Conservation (phyloP, 2,888 invertebrate genomes). For the Stramonita haemastoma region DNA sequence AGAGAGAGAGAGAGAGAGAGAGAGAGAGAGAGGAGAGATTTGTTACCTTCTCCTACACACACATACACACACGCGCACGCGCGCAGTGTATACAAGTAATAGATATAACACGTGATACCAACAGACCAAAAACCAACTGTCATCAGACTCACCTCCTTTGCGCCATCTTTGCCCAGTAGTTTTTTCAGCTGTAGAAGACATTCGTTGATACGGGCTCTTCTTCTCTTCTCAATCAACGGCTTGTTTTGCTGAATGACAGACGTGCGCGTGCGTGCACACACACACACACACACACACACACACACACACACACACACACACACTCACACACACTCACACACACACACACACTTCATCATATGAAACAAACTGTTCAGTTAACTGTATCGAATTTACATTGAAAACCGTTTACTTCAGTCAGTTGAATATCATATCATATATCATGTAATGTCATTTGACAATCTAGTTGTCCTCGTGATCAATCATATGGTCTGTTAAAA, state of each 20-base stretch:
- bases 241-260: slow-evolving; percentile 64
- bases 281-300: background rate
- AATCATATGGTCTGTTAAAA: too few relatives aligned
- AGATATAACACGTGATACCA: too few relatives aligned
- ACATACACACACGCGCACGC: background rate
- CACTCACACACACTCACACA: background rate
- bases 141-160: slow-evolving; percentile 58
- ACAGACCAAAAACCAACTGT: background rate
- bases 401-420: too few relatives aligned
- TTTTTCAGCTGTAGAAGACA: slow-evolving; percentile 67
- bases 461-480: too few relatives aligned
- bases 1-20: too few relatives aligned
- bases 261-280: background rate
- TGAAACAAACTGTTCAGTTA: background rate
- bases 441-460: too few relatives aligned
- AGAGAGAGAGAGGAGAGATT: too few relatives aligned
- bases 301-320: slow-evolving; percentile 2
- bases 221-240: slow-evolving; percentile 68
- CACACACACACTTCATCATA: background rate
- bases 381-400: too few relatives aligned
- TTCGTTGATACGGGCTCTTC: slow-evolving; percentile 71
- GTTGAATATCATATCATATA: too few relatives aligned
- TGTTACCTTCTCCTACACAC: too few relatives aligned
- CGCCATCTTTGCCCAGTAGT: slow-evolving; percentile 65
- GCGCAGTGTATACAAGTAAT: background rate